A percentile compares a stretch with the other conserved stretches of the same genome.
These are phyloP conservation scores for Glareola pratincola DNA, from an alignment of 2,113 vertebrate genomes.

Conservation along the genomic window DNA sequence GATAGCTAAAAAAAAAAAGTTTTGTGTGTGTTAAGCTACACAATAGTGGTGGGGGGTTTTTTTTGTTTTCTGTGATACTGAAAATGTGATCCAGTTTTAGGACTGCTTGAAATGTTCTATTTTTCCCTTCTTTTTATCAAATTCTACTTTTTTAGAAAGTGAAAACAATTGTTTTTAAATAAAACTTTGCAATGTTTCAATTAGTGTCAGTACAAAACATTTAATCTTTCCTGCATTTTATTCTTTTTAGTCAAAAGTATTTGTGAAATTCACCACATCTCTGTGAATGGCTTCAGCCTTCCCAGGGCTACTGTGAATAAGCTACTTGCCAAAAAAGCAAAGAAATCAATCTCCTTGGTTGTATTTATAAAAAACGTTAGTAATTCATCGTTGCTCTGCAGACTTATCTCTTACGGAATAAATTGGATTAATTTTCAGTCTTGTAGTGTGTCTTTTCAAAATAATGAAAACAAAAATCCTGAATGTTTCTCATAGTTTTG, in stretches of 20 bases:
- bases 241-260: neutral
- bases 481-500: neutral
- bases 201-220: neutral
- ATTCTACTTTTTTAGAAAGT: neutral
- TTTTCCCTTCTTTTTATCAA: neutral
- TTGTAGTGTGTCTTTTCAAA: neutral
- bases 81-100: neutral
- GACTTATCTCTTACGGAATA: neutral
- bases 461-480: neutral
- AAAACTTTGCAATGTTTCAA: neutral
- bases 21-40: neutral
- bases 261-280: neutral
- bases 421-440: constrained; percentile 1
- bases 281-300: neutral
- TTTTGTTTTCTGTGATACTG: neutral
- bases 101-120: neutral
- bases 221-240: neutral
- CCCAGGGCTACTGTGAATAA: neutral
- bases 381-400: neutral
- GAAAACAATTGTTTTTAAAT: neutral
- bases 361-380: constrained; percentile 18
- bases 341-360: neutral
- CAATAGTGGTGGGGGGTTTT: neutral
- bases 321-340: neutral
- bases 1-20: neutral